phyloP scores from a whole-genome alignment of 2,113 vertebrate genomes.

The Orthonyx spaldingii region DNA sequence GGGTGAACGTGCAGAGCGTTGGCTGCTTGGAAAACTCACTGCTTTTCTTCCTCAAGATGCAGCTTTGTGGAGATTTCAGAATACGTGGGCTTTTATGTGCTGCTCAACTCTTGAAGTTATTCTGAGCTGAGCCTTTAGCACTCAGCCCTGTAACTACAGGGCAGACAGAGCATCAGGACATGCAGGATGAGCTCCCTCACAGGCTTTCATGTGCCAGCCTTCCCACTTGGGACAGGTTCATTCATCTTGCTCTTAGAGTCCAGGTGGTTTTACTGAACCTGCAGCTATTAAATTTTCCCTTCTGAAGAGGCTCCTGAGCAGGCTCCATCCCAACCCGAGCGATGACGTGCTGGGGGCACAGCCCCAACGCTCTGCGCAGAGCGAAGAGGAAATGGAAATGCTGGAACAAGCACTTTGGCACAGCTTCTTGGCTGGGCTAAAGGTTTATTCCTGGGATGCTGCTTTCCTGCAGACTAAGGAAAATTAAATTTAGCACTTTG shows the following conservation, averaged over 20 bases:
- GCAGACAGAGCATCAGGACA: not conserved
- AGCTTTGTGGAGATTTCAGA: not conserved
- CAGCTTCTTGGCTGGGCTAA: slow-evolving; percentile 51
- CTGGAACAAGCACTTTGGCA: slow-evolving; percentile 54
- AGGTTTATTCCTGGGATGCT: slow-evolving; percentile 62
- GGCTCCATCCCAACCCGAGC: not conserved
- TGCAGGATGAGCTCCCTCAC: not conserved
- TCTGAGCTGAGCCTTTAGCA: not conserved
- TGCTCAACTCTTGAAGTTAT: not conserved
- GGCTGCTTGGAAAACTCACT: not conserved
- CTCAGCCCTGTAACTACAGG: not conserved
- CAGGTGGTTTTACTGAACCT: not conserved
- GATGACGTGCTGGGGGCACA: not conserved
- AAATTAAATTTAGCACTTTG: slow-evolving; percentile 70
- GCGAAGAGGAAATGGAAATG: slow-evolving; percentile 40
- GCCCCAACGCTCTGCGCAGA: not conserved
- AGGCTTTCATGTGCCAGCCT: not conserved
- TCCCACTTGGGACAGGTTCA: not conserved
- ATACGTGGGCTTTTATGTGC: not conserved
- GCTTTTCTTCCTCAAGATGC: not conserved
- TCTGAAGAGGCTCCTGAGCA: not conserved
- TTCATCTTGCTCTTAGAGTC: not conserved
- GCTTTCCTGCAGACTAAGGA: slow-evolving; percentile 64
- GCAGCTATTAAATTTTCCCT: not conserved
- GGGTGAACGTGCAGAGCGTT: rapidly evolving